These are phyloP conservation scores for Sitta europaea DNA, from an alignment of 2,113 vertebrate genomes.

Conservation along the genomic window DNA sequence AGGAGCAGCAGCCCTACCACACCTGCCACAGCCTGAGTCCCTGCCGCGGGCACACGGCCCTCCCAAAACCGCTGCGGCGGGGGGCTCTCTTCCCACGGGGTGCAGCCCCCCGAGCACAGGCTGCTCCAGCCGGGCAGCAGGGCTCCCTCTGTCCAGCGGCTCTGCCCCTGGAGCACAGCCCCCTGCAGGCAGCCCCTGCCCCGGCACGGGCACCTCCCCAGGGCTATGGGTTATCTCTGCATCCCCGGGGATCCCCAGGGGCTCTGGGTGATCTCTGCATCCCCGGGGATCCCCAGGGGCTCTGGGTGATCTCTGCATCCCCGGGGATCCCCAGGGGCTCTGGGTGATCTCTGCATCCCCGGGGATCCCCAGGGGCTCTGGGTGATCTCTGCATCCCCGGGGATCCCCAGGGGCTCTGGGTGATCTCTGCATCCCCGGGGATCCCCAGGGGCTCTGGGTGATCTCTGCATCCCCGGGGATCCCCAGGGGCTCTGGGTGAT, in stretches of 20 bases:
- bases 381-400: not conserved
- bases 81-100: not conserved
- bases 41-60: no score
- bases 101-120: not conserved
- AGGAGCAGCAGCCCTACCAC: not conserved
- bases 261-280: no score
- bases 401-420: not conserved
- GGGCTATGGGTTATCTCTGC: accelerated
- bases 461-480: no score
- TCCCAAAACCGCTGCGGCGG: not conserved
- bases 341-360: no score
- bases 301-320: no score
- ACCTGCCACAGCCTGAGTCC: not conserved
- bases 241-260: no score
- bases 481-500: no score
- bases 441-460: no score
- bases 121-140: not conserved
- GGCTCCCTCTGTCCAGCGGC: accelerated
- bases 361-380: no score
- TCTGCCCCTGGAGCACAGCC: not conserved
- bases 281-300: no score
- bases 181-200: not conserved
- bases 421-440: no score
- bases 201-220: accelerated
- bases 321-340: no score